A percentile compares a stretch with the other conserved stretches of the same genome.
These are phyloP conservation scores for Choristoneura rosaceana DNA, from an alignment of 2,888 invertebrate species.

Conservation along the genomic window DNA sequence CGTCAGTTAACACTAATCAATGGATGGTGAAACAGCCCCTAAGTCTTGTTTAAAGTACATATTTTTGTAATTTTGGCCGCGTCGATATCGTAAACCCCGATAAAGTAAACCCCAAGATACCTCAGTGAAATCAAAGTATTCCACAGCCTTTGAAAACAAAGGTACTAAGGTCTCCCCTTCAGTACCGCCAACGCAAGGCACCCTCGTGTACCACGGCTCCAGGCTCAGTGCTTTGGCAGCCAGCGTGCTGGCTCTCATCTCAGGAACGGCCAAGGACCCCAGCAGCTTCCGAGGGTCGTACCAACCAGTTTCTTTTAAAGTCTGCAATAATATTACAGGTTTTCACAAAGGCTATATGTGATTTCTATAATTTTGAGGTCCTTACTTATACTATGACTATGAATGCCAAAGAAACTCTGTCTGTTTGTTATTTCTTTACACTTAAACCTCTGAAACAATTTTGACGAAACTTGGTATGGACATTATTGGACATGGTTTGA, in stretches of 20 bases:
- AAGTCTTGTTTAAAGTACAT: too few relatives aligned
- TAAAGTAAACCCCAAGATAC: slow-evolving; percentile 60
- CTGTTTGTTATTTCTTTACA: too few relatives aligned
- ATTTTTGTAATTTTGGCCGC: too few relatives aligned
- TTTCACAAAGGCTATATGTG: neutral
- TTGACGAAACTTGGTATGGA: too few relatives aligned
- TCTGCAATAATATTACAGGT: slow-evolving; percentile 53
- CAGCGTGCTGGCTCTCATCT: slow-evolving; percentile 78
- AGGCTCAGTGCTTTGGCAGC: slow-evolving; percentile 73
- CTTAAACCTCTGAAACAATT: too few relatives aligned
- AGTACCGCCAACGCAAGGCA: slow-evolving; percentile 77
- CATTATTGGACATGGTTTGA: too few relatives aligned
- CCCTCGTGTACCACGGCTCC: slow-evolving; percentile 73
- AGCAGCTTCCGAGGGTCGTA: slow-evolving; percentile 72
- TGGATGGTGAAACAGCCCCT: too few relatives aligned
- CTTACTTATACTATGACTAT: too few relatives aligned
- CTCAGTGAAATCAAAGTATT: slow-evolving; percentile 73
- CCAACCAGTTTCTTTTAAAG: slow-evolving; percentile 76
- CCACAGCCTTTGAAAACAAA: slow-evolving; percentile 75
- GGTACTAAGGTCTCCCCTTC: slow-evolving; percentile 75
- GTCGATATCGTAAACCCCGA: too few relatives aligned
- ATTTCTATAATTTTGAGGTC: too few relatives aligned
- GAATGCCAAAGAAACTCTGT: too few relatives aligned
- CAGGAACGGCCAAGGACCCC: slow-evolving; percentile 76
- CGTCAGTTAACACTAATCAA: too few relatives aligned